Base-by-base conservation (phyloP, 2,888 invertebrate genomes). In the Proisotoma minuta region DNA sequence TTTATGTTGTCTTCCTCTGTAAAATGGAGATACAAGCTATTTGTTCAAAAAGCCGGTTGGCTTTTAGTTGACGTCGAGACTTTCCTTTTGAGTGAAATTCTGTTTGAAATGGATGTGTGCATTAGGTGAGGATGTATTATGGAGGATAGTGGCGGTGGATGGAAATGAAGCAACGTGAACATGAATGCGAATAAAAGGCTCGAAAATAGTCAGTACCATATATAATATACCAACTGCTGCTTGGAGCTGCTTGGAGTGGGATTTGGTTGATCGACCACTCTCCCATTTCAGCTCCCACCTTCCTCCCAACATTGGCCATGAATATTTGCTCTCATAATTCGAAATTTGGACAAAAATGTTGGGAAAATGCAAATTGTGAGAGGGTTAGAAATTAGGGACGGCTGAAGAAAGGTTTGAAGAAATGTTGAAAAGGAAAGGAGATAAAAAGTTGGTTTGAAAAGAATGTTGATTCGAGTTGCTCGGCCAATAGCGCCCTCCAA, bases 281-380 rank as follows among this genome's bases (percentile, higher is more conserved):
- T 59, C 50, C 59, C 65, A 59, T 43, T 18, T 48, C 51, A 66
- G 62, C 60, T 66, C 62, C 60, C 24, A 10, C 20, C 49, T 24
- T 26, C 53, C 47, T 49, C 22, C 28, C 29, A 52, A 10, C 39
- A 60, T 47, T 56, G 24, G 12, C 22, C 43, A 43, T 63, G 66
- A 66, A 66, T 66, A 66, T 66, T 66, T 52, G 50, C 43, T 2
- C 26, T 51, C 34, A 60, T 58, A 65, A 65, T 65, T 63, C 47
- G 43, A 49, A 65, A 61, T 57, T 54, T 65, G 53, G 22, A 52
- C 3, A 29, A 51, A 57, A 53, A n/a, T 20, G 24, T 10, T 28
- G n/a, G 34, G 24, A 24, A 23, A 23, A 40, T 26, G 15, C 22
- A 20, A 43, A 48, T 28, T 24, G 3, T 24, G 29, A 0, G 23